Evolutionary conservation across 2,888 invertebrate species (phyloP), one percentile per base, ranked within the genome.

Genomic region (Nebria salina): DNA sequence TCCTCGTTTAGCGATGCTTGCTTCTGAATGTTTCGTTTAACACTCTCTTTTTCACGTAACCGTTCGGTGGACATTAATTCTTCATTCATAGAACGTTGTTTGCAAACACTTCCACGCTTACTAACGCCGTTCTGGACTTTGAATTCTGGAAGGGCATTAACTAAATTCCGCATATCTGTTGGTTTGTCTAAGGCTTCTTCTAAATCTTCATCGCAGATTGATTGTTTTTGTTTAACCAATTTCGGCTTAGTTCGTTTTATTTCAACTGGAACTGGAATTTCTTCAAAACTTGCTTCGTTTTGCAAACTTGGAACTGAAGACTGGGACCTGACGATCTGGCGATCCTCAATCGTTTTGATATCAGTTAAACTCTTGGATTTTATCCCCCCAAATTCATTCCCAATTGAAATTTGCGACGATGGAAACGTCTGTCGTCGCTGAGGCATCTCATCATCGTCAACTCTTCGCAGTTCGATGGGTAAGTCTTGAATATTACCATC

Each of bases 1-100:
- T 97, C 96, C 87, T 97, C 97, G 86, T 97, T 96, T 13, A 97
- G 89, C 6, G 96, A 96, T 34, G 96, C 95, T 89, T 97, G 97
- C 87, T 97, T 97, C 87, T 95, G 96, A 84, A 96, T 96, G 86
- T 96, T 95, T 86, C 94, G 94, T 82, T 95, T 91, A 25, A 97
- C 92, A 74, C 92, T 91, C 87, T 96, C 96, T 85, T 96, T 96
- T 87, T 97, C 97, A 82, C 94, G 90, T 85, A 96, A 89, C 79
- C 97, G 90, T 85, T 96, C 96, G n/a, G 93, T 93, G 2, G 95
- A 96, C 94, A 97, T 96, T 13, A 96, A 90, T 87, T 97, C 97
- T 87, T 97, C 97, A 86, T 97, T 97, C 82, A 97, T 91, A 1
- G 97, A 97, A 83, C 95, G 94, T 87, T 97, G 97, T 86, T 97